A percentile compares a stretch with the other conserved stretches of the same genome.
phyloP scores from a whole-genome alignment of 1,140 invertebrate genomes.

The Lepidurus couesii region DNA sequence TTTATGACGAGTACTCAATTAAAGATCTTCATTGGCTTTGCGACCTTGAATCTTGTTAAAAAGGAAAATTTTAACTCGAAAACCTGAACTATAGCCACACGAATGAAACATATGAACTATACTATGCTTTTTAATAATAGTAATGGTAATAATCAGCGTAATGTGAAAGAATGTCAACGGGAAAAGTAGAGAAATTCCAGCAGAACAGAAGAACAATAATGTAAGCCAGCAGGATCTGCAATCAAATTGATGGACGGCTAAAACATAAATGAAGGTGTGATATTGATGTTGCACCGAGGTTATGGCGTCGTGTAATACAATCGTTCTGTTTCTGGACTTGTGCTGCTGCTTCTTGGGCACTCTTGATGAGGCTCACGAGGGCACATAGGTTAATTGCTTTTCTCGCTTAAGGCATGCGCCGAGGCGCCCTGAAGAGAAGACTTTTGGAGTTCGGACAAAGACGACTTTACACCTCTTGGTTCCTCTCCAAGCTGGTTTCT shows the following conservation, averaged over 20 bases:
- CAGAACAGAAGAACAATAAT: not conserved
- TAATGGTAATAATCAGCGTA: too few species aligned
- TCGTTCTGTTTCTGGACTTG: not conserved
- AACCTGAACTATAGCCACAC: too few species aligned
- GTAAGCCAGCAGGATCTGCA: not conserved
- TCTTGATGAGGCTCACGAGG: conserved; percentile 19
- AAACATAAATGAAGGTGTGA: not conserved
- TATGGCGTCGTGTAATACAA: not conserved
- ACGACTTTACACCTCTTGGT: not conserved
- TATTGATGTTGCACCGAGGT: not conserved
- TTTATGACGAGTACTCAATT: too few species aligned
- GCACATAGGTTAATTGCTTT: conserved; percentile 15
- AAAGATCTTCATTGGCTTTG: too few species aligned
- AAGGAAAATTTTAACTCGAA: too few species aligned
- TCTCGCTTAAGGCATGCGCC: conserved; percentile 13
- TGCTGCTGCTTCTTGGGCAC: not conserved
- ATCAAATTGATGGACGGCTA: not conserved
- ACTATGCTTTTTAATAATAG: too few species aligned
- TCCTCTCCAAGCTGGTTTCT: not conserved
- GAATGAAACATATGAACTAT: too few species aligned
- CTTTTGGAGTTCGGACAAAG: not conserved
- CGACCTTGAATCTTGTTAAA: too few species aligned
- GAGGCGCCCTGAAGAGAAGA: conserved; percentile 13
- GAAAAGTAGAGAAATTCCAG: too few species aligned
- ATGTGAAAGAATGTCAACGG: too few species aligned